phyloP scores from a whole-genome alignment of 2,113 vertebrate genomes.

The Pelobates fuscus region DNA sequence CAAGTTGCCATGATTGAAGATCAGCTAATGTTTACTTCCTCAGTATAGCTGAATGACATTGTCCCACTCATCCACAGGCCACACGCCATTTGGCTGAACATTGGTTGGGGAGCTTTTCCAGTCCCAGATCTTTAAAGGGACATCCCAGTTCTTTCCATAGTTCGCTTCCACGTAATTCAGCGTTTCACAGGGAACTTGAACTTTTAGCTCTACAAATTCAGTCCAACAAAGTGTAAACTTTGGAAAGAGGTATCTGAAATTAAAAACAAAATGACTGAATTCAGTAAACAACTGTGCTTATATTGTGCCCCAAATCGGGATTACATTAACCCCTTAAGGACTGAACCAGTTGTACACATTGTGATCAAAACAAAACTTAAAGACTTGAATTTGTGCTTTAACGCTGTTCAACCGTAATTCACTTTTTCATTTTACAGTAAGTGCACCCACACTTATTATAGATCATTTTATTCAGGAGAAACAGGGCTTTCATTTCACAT shows the following conservation, averaged over 20 bases:
- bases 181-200: conserved; percentile 81
- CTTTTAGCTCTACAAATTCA: conserved; percentile 79
- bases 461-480: no score
- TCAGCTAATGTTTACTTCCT: conserved; percentile 37
- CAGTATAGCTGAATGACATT: conserved; percentile 83
- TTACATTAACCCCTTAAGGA: no score
- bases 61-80: conserved; percentile 82
- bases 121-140: conserved; percentile 81
- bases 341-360: no score
- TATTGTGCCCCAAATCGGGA: no score
- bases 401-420: no score
- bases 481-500: no score
- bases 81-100: conserved; percentile 79
- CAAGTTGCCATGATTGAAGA: no score
- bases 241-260: conserved; percentile 79
- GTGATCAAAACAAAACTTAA: no score
- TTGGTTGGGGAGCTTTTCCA: conserved; percentile 86
- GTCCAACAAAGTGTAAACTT: conserved; percentile 86
- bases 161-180: conserved; percentile 80
- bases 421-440: no score
- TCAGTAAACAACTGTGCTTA: no score
- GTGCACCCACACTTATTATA: no score
- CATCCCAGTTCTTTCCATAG: conserved; percentile 81
- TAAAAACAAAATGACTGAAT: conserved; percentile 30
- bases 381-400: no score